Evolutionary conservation across 2,113 vertebrate species (phyloP).

Genomic region (Nyctibius bracteatus): DNA sequence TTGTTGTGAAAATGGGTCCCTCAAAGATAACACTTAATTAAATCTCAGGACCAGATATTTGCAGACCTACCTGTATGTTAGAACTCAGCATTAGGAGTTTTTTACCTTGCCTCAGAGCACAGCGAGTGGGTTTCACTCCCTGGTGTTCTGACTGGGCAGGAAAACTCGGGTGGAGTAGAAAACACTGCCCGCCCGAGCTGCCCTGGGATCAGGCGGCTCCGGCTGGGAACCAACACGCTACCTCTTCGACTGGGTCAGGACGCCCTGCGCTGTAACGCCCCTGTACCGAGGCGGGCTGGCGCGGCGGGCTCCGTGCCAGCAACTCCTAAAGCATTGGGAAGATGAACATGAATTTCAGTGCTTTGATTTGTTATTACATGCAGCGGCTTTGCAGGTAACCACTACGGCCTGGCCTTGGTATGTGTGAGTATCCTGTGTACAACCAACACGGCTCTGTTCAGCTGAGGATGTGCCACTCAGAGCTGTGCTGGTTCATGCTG

Average conservation of each 20-base stretch:
- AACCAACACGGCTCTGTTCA: background rate
- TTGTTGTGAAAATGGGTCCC: background rate
- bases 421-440: accelerated
- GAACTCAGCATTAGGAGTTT: background rate
- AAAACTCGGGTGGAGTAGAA: accelerated
- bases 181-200: accelerated
- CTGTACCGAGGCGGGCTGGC: accelerated
- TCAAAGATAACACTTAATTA: background rate
- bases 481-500: background rate
- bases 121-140: background rate
- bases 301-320: accelerated
- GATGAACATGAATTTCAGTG: accelerated
- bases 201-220: background rate
- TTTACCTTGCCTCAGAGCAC: background rate
- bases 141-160: background rate
- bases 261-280: accelerated
- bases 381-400: background rate
- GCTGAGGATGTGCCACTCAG: background rate
- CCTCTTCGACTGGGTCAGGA: background rate
- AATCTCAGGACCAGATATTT: background rate
- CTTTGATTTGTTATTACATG: accelerated
- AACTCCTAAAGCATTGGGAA: background rate
- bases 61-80: accelerated
- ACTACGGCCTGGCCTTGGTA: accelerated
- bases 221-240: accelerated